Conservation (phyloP, 1,140 invertebrate genomes). For the Hycleus phaleratus region DNA sequence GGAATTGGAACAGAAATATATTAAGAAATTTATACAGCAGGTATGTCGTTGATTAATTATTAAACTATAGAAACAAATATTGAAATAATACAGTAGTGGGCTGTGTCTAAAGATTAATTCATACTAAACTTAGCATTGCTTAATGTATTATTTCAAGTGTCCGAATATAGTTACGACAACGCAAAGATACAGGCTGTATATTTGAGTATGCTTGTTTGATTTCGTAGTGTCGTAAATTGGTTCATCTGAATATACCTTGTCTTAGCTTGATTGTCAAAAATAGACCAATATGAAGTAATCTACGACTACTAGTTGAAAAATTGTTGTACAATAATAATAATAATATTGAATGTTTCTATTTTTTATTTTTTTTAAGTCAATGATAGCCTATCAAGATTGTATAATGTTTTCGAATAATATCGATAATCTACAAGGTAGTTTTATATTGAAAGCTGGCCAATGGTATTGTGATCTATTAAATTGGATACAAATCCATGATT, state of each 20-base stretch:
- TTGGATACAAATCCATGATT: conserved; percentile 14
- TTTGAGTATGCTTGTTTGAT: background rate
- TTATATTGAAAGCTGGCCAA: conserved; percentile 7
- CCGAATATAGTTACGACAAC: background rate
- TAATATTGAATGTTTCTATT: too few relatives aligned
- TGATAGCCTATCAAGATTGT: too few relatives aligned
- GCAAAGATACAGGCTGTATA: too few relatives aligned
- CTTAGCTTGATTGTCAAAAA: too few relatives aligned
- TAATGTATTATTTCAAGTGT: background rate
- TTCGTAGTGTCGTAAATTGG: background rate
- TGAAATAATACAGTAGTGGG: background rate
- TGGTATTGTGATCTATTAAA: conserved; percentile 20
- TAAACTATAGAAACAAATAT: conserved; percentile 4
- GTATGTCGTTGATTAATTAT: background rate
- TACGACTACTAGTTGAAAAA: background rate
- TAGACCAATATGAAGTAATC: background rate
- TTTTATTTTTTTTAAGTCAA: too few relatives aligned
- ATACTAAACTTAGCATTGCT: too few relatives aligned
- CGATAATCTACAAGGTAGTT: conserved; percentile 12
- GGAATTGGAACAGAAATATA: conserved; percentile 53
- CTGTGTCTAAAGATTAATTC: too few relatives aligned
- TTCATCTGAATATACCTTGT: too few relatives aligned
- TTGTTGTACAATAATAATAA: too few relatives aligned
- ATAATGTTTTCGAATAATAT: background rate
- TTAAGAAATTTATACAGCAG: conserved; percentile 43